Conservation (phyloP, 1,140 invertebrate species). For the Colletes latitarsis region DNA sequence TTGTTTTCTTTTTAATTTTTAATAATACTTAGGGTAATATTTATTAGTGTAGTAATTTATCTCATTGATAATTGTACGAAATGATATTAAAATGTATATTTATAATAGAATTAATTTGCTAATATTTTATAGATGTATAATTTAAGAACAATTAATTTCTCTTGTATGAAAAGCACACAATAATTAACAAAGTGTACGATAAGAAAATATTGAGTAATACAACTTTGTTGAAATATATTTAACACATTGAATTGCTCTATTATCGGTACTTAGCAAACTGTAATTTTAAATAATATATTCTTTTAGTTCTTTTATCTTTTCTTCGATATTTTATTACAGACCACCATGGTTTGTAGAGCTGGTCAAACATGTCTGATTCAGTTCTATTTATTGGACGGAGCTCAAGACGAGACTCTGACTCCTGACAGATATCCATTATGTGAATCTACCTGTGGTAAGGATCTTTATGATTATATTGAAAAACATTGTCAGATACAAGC, state of each 20-base stretch:
- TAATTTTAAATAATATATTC: not conserved
- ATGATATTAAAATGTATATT: not conserved
- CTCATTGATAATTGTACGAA: not conserved
- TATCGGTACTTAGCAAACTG: not conserved
- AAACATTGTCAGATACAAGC: conserved; percentile 39
- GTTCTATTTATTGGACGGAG: conserved; percentile 54
- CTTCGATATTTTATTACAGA: conserved; percentile 63
- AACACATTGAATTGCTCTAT: not conserved
- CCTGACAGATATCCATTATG: conserved; percentile 15
- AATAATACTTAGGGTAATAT: conserved; percentile 3
- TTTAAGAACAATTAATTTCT: not conserved
- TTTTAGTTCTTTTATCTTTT: conserved; percentile 1
- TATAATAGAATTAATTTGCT: not conserved
- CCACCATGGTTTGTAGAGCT: conserved; percentile 73
- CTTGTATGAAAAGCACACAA: not conserved
- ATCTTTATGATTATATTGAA: conserved; percentile 75
- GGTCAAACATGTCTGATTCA: conserved; percentile 82
- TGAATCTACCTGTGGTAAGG: conserved; percentile 66
- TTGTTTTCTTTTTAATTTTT: not conserved
- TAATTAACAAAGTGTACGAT: not conserved
- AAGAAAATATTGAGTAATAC: conserved; percentile 8
- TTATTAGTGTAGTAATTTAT: not conserved
- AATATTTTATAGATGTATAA: not conserved
- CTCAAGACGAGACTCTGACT: conserved; percentile 24
- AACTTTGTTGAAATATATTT: conserved; percentile 8